These are phyloP conservation scores for Zaprionus lineosus DNA, from an alignment of 2,888 invertebrate species.

Conservation along the genomic window DNA sequence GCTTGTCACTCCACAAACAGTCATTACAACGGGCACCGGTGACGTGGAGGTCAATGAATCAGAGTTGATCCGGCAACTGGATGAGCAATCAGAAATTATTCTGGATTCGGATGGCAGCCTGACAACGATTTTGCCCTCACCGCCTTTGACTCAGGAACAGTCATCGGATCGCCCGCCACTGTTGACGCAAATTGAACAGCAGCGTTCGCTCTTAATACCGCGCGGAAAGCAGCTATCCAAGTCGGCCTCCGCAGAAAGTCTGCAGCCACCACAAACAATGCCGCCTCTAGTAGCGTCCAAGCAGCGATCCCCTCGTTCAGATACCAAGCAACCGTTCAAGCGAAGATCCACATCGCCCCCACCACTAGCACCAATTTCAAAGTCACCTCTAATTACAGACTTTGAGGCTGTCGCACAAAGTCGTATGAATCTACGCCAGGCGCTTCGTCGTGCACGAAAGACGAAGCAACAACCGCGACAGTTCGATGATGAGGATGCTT, in stretches of 20 bases:
- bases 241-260: not conserved
- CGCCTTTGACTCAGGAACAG: not conserved
- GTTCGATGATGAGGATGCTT: slow-evolving; percentile 53
- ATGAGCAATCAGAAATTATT: not conserved
- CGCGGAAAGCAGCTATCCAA: slow-evolving; percentile 14
- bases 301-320: slow-evolving; percentile 9
- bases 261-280: not conserved
- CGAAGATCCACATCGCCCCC: slow-evolving; percentile 44
- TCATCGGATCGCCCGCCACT: not conserved
- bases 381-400: not conserved
- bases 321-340: slow-evolving; percentile 12
- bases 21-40: not conserved
- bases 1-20: slow-evolving; percentile 30
- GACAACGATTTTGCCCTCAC: not conserved
- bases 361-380: slow-evolving; percentile 50
- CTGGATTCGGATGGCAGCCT: not conserved
- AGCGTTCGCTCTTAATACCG: slow-evolving; percentile 35
- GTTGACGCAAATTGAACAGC: slow-evolving; percentile 11
- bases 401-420: slow-evolving; percentile 69
- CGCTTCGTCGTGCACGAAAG: slow-evolving; percentile 79
- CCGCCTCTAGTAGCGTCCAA: slow-evolving; percentile 3
- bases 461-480: slow-evolving; percentile 63
- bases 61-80: not conserved
- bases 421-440: slow-evolving; percentile 80
- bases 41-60: not conserved